These are phyloP conservation scores for Dermatophagoides farinae DNA, from an alignment of 1,140 invertebrate genomes.

Conservation along the genomic window DNA sequence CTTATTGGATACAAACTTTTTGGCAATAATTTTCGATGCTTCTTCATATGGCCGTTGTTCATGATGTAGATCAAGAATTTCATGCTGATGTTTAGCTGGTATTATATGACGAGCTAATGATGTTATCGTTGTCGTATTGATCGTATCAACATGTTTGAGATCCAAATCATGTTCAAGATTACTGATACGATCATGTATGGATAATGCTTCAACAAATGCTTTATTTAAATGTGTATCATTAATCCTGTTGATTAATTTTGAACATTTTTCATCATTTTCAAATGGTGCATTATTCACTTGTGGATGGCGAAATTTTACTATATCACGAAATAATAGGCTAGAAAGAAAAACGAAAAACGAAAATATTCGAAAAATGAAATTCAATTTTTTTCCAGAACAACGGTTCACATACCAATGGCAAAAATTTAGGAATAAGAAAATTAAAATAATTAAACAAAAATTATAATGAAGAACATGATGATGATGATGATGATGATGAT, in stretches of 20 bases:
- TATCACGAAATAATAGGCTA: background rate
- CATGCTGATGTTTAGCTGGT: background rate
- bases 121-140: constrained; percentile 4
- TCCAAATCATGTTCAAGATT: background rate
- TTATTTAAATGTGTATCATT: background rate
- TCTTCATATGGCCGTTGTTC: constrained; percentile 7
- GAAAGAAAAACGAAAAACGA: background rate
- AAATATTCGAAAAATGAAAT: background rate
- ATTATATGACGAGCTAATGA: constrained; percentile 6
- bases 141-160: background rate
- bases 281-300: background rate
- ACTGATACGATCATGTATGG: background rate
- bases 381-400: background rate
- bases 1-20: constrained; percentile 10
- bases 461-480: background rate
- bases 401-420: no score
- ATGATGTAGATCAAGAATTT: background rate
- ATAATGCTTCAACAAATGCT: background rate
- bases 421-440: background rate
- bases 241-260: background rate
- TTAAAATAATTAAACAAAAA: constrained; percentile 3
- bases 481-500: background rate
- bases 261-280: constrained; percentile 1
- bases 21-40: constrained; percentile 6
- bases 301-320: background rate